phyloP scores from a whole-genome alignment of 2,113 vertebrate genomes.

The Leptosomus discolor region DNA sequence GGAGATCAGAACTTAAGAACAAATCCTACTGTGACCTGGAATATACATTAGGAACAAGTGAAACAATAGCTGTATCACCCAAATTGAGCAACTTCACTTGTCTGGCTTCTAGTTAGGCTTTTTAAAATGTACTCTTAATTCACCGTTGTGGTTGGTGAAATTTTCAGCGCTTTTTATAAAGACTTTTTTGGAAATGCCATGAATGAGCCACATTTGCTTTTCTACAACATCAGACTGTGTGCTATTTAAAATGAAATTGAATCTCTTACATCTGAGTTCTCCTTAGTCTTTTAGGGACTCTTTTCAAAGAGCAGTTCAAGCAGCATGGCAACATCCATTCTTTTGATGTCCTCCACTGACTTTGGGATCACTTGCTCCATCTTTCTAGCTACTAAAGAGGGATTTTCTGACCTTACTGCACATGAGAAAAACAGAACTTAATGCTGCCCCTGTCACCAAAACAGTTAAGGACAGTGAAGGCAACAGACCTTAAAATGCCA shows the following conservation, averaged over 20 bases:
- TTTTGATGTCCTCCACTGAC: background rate
- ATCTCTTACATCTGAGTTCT: background rate
- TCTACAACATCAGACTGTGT: background rate
- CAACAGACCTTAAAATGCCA: background rate
- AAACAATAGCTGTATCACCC: background rate
- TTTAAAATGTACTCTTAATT: background rate
- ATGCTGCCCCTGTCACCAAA: background rate
- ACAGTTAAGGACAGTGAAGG: background rate
- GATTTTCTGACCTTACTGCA: background rate
- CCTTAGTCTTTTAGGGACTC: background rate
- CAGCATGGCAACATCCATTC: background rate
- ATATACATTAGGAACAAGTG: background rate
- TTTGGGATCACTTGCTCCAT: background rate
- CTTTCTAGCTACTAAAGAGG: background rate
- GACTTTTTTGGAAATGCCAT: background rate
- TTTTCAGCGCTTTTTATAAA: background rate
- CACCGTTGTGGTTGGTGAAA: background rate
- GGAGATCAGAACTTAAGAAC: background rate
- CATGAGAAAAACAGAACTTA: background rate
- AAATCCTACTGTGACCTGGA: background rate
- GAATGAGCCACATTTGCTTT: background rate
- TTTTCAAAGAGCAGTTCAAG: no score
- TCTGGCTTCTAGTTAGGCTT: background rate
- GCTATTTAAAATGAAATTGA: background rate
- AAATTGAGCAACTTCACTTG: background rate